Base-by-base conservation (phyloP, 1,140 invertebrate species). In the Lordiphosa mommai region DNA sequence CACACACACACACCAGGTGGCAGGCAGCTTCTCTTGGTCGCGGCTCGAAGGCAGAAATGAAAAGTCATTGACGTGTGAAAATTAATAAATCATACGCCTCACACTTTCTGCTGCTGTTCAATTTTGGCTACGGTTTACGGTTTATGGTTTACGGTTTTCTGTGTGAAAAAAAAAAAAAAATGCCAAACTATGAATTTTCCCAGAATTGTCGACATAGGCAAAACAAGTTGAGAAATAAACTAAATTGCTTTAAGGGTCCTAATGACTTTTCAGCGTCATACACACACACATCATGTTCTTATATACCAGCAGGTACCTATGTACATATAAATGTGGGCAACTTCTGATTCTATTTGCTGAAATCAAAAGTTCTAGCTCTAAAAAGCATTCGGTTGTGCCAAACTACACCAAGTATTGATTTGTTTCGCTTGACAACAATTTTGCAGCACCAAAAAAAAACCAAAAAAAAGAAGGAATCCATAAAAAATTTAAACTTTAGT, bases 61-160 rank as follows among this genome's bases (percentile, higher is more conserved):
- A 53, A 53, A 53, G 38, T 53, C 50, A 53, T 53, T 53, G 50
- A 53, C 38, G 50, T 53, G 50, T 53, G 50, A 53, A 53, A 53
- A 53, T 53, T 53, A 53, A 53, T 53, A 53, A 53, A 53, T 53
- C 50, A 53, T 36, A 36, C 46, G 46, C 46, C 38, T 41, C 23
- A 14, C 34, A 41, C 29, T 27, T 53, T 29, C 38, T 40, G n/a
- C 12, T 34, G 20, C 34, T 51, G 20, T 29, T 23, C 49, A 29
- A 13, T 32, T 40, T 50, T 36, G 20, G 20, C 20, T 23, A 23
- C 16, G 46, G 29, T 48, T 34, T 48, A 14, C 10, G 17, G 40
- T 43, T 43, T 43, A 16, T 16, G 16, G 40, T 43, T 43, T 43
- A 12, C 44, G 29, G 44, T 47, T 36, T 49, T 46, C 27, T 48